These are phyloP conservation scores for Acipenser oxyrinchus DNA, from an alignment of 2,797 vertebrate species.

Conservation along the genomic window DNA sequence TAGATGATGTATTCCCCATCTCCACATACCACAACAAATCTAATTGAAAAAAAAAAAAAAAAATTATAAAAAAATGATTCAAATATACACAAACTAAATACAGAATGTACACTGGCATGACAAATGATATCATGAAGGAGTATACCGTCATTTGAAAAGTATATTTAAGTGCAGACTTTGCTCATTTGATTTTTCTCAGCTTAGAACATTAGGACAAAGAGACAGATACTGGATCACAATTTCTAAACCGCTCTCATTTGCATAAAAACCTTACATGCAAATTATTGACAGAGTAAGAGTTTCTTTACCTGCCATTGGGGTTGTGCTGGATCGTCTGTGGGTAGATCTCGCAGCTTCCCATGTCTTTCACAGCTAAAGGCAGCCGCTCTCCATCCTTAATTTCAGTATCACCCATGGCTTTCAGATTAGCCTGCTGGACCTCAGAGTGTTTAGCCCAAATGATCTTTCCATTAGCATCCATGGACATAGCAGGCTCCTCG, in stretches of 20 bases:
- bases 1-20: conserved; percentile 67
- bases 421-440: conserved; percentile 93
- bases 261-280: too few species aligned
- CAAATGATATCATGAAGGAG: too few species aligned
- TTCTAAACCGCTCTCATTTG: too few species aligned
- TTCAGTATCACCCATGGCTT: conserved; percentile 95
- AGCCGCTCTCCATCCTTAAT: conserved; percentile 94
- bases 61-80: conserved; percentile 5
- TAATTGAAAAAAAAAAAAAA: conserved; percentile 29
- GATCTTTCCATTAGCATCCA: conserved; percentile 95
- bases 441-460: conserved; percentile 98
- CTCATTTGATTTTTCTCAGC: too few species aligned
- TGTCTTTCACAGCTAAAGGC: conserved; percentile 91
- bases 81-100: not conserved
- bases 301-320: conserved; percentile 82
- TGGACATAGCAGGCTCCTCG: conserved; percentile 96
- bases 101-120: too few species aligned
- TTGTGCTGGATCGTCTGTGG: conserved; percentile 97
- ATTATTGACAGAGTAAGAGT: not conserved
- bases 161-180: too few species aligned
- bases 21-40: conserved; percentile 62
- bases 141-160: too few species aligned
- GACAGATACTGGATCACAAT: too few species aligned
- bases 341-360: conserved; percentile 98
- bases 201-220: too few species aligned